Conservation (phyloP, 2,888 invertebrate species). For the Ceraclea dissimilis region DNA sequence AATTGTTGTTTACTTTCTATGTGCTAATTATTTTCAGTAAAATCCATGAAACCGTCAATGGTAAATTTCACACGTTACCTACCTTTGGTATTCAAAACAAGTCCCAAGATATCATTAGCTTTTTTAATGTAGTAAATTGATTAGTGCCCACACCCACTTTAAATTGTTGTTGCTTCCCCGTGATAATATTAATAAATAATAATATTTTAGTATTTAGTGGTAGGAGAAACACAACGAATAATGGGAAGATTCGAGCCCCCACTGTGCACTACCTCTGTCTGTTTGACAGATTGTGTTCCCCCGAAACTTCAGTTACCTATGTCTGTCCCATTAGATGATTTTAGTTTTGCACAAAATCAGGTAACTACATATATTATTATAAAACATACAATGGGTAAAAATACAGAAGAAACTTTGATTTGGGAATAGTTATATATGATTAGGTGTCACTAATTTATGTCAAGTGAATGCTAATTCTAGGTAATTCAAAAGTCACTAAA, state of each 20-base stretch:
- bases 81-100: no score
- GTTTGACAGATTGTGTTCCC: constrained; percentile 15
- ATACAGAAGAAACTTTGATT: no score
- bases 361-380: neutral
- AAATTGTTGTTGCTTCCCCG: neutral
- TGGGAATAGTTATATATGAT: no score
- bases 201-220: neutral
- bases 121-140: neutral
- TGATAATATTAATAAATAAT: neutral
- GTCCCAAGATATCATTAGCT: neutral
- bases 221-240: neutral
- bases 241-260: neutral
- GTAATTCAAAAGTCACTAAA: no score
- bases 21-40: no score
- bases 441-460: no score
- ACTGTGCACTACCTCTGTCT: constrained; percentile 6
- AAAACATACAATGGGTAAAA: no score
- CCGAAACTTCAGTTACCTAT: constrained; percentile 15
- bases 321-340: constrained; percentile 19
- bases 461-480: no score
- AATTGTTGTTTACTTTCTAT: no score
- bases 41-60: no score
- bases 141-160: neutral
- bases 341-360: neutral
- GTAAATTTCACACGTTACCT: no score